These are phyloP conservation scores for Anthopleura sola DNA, from an alignment of 64 coral and sea anemone genomes.

Conservation along the genomic window DNA sequence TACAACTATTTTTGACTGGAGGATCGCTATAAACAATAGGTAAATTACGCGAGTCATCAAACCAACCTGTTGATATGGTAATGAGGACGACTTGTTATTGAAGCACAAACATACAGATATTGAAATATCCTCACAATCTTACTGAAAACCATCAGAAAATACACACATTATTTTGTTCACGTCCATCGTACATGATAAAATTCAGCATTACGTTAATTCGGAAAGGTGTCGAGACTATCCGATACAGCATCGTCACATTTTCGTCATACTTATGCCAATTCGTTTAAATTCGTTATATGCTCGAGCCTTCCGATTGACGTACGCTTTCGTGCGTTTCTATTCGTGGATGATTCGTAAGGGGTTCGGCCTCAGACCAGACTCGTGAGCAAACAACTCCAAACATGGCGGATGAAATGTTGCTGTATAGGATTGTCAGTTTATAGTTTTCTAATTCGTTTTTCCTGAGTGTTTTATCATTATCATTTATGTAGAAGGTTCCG, in stretches of 20 bases:
- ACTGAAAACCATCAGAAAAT: neutral
- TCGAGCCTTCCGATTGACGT: conserved; percentile 13
- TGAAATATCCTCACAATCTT: neutral
- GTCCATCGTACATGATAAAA: neutral
- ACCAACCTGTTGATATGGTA: neutral
- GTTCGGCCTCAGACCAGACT: neutral
- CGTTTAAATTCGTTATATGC: neutral
- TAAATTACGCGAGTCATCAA: neutral
- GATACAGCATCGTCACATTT: neutral
- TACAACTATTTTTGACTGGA: too few relatives aligned
- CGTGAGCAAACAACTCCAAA: conserved; percentile 7
- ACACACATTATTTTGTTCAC: neutral
- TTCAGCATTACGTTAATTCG: neutral
- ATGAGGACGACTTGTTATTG: neutral
- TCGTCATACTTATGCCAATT: neutral
- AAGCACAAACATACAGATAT: neutral
- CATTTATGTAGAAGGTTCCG: conserved; percentile 22
- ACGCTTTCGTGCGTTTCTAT: neutral
- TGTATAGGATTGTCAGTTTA: neutral
- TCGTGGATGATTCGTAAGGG: neutral
- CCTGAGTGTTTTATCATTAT: conserved; percentile 7
- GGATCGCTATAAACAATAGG: too few relatives aligned
- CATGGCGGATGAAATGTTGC: neutral
- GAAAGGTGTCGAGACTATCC: neutral
- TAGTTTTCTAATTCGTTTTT: neutral